Evolutionary conservation across 2,113 vertebrate species (phyloP), one percentile per base, ranked within the genome.

Genomic region (Scytalopus superciliaris): DNA sequence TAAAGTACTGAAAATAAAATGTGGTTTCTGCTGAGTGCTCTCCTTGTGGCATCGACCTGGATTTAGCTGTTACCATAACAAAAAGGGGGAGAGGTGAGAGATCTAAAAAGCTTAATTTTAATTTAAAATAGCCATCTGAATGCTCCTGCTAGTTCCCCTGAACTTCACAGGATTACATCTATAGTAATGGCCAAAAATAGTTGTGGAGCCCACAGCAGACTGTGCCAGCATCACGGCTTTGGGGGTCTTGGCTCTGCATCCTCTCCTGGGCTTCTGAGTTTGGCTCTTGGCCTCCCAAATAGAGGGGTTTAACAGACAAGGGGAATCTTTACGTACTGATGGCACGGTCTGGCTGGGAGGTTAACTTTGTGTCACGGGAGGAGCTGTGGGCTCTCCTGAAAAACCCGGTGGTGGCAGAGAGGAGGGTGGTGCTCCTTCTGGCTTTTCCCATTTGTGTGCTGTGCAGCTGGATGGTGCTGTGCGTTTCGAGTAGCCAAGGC

Each of bases 141-240:
- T 59, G 49, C 76, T 83, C 47, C 66, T 16, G 67, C 81, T 86
- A 39, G 63, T 96, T 91, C 83, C 74, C 77, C 91, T 91, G 50
- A 93, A 85, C 85, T 83, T 87, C 59, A 22, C 76, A 27, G 76
- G 63, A 87, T 60, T 91, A 39, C 55, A 56, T 82, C 84, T 95
- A 85, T 79, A 69, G 37, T 53, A 28, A 53, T 33, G 35, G 86
- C 92, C 89, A 93, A 90, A 97, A 95, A 83, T 72, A 89, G 49
- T 56, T 95, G 56, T 89, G 87, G 87, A 94, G 81, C 66, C 59
- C 35, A 45, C 28, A 80, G 84, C 69, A 42, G 39, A 25, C 88
- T 56, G 37, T 49, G 69, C 91, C 49, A 49, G 85, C 74, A 59
- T 39, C 67, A 2, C 35, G 5, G 42, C n/a, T 7, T n/a, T 14